Base-by-base conservation (phyloP, 2,888 invertebrate species). In the Cybosia mesomella region DNA sequence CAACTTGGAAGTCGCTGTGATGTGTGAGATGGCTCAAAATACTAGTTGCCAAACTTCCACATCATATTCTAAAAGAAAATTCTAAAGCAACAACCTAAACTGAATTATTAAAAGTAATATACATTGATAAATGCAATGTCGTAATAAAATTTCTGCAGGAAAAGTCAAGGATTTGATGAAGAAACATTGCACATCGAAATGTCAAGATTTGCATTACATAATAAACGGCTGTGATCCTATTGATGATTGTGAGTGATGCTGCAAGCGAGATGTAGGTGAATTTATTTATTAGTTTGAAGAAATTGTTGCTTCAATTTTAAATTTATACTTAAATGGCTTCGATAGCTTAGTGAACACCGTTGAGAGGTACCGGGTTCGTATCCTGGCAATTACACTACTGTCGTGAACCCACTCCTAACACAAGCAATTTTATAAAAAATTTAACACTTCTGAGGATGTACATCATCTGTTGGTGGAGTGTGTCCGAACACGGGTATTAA, bases 201-300 rank as follows among this genome's bases (percentile, higher is more conserved):
- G 68, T 64, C 68, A 64, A 11, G 18, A 55, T 68, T 68, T 60
- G 54, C 64, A 64, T 68, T 24, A 43, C 32, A 55, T 63, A 21
- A 55, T 39, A 32, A 66, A 53, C 21, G 9, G 18, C 1, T 55
- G 22, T n/a, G 10, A 15, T 36, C 0, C 18, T 49, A 54, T 28
- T 18, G 28, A 61, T 28, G 39, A 59, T 22, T 39, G 22, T 22
- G 10, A 11, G 18, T 21, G 10, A 18, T 39, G 24, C 18, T 59
- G 39, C 18, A 13, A 24, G 22, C 24, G 9, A 39, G 15, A 39
- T 39, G 39, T 22, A 39, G 22, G 1, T 39, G 10, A 9, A 58
- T 15, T 2, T 57, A 15, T 7, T 24, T 55, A 24, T 15, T 43
- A 43, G 18, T 18, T 43, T 43, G 43, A 18, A 43, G 43, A 18